phyloP scores from a whole-genome alignment of 2,113 vertebrate genomes.

The Salvelinus sp. region DNA sequence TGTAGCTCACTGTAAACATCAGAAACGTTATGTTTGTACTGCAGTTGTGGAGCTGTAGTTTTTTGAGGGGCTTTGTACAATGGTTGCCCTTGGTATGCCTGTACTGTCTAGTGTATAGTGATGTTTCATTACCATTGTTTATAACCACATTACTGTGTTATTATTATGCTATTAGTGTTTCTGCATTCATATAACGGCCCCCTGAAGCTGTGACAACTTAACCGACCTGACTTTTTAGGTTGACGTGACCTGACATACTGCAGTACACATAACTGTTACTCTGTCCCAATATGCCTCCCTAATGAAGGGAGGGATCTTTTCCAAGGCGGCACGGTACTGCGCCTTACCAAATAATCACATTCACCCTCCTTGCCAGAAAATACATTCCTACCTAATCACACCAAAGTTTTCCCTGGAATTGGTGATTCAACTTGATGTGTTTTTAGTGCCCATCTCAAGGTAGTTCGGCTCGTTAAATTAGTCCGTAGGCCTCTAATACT shows the following conservation, averaged over 20 bases:
- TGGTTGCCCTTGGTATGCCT: no score
- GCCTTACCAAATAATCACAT: conserved; percentile 26
- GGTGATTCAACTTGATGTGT: conserved; percentile 20
- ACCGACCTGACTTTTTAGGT: conserved; percentile 38
- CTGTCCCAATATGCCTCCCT: background rate
- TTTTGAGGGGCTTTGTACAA: background rate
- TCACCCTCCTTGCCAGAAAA: background rate
- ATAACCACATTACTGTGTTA: background rate
- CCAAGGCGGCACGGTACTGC: conserved; percentile 18
- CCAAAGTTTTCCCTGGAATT: conserved; percentile 23
- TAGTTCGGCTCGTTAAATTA: conserved; percentile 59
- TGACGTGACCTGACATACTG: conserved; percentile 58
- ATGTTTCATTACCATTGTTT: conserved; percentile 5
- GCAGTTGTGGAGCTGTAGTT: conserved; percentile 20
- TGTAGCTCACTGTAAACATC: conserved; percentile 55
- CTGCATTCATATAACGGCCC: background rate
- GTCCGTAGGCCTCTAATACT: conserved; percentile 16
- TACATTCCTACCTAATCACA: conserved; percentile 58
- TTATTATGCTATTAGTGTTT: background rate
- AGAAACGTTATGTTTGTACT: background rate
- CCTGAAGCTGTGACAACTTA: conserved; percentile 18
- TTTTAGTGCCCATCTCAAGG: conserved; percentile 51
- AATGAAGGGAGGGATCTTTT: conserved; percentile 41
- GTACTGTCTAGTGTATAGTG: background rate
- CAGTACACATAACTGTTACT: conserved; percentile 26